Evolutionary conservation across 2,797 vertebrate species (phyloP), one percentile per base, ranked within the genome.

Genomic region (Silurus aristotelis): DNA sequence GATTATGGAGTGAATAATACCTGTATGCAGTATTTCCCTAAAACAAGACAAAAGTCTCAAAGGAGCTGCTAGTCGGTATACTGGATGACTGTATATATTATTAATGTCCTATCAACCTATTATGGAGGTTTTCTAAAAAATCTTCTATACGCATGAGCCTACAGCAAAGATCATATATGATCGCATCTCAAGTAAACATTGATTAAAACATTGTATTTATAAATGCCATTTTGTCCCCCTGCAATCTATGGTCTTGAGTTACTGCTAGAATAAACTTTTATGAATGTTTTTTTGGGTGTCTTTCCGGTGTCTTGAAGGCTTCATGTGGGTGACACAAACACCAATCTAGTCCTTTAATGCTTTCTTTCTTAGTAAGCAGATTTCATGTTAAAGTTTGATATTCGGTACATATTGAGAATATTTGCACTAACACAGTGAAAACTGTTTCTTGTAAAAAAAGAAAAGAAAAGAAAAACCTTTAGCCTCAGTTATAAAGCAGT

Each of bases 401-500:
- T 73, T 73, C 46, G 25, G 46, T 52, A 55, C 2, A 20, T 25
- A 55, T 22, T 25, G n/a, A n/a, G 22, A 71, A 48, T 72, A 48
- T 48, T 72, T 48, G 25, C 75, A 6, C 27, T 60, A 77, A 17
- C 20, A 20, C 10, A 20, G 46, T 67, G 10, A 67, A 79, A 63
- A 38, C 48, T 7, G 6, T 52, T 52, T 52, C 10, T 0, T 52
- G 10, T 52, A 3, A 10, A 52, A 52, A 52, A 52, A 52, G 10
- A 52, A 52, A 52, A 52, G 48, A 52, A 63, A 0, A 3, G 22
- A 61, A 48, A 78, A 56, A 38, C 17, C 9, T 25, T 75, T 55
- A 78, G 56, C 31, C 78, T 46, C 46, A 58, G 52, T 58, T 52
- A 71, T 81, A 75, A 70, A 76, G 64, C 66, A 66, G 27, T 56